Conservation (phyloP, 2,113 vertebrate species). For the Stigmatopora nigra region DNA sequence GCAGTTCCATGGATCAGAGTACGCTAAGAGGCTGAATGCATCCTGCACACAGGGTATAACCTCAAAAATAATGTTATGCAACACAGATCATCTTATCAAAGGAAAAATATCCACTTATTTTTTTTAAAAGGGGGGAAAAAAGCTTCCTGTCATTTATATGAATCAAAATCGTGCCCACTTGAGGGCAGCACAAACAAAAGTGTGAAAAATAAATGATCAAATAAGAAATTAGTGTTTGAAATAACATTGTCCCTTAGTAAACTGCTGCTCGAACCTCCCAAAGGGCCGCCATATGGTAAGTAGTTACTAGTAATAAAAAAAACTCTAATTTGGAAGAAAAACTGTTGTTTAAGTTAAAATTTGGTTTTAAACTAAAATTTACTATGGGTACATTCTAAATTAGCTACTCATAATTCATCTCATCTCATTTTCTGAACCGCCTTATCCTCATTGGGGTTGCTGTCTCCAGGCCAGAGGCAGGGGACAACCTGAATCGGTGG, state of each 20-base stretch:
- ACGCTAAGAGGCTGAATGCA: constrained; percentile 93
- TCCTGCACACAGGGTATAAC: constrained; percentile 69
- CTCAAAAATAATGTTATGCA: not conserved
- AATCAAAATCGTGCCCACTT: not conserved
- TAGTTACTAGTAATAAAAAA: too few relatives aligned
- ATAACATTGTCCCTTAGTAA: not conserved
- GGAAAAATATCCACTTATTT: not conserved
- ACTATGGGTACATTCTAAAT: too few relatives aligned
- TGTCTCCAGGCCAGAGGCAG: too few relatives aligned
- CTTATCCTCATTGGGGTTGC: too few relatives aligned
- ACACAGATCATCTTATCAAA: not conserved
- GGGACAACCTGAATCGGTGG: too few relatives aligned
- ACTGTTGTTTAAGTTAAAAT: too few relatives aligned
- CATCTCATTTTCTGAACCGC: too few relatives aligned
- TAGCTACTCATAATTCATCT: too few relatives aligned
- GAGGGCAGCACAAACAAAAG: not conserved
- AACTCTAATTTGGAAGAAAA: too few relatives aligned
- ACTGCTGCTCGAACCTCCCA: too few relatives aligned
- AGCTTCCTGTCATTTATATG: not conserved
- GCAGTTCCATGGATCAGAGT: constrained; percentile 96
- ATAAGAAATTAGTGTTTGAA: not conserved
- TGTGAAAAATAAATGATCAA: not conserved
- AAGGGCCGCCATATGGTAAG: too few relatives aligned
- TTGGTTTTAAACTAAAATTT: too few relatives aligned
- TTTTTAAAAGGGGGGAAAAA: not conserved